Evolutionary conservation across 2,888 invertebrate genomes (phyloP), one percentile per base, ranked within the genome.

Genomic region (Andrena minutula): DNA sequence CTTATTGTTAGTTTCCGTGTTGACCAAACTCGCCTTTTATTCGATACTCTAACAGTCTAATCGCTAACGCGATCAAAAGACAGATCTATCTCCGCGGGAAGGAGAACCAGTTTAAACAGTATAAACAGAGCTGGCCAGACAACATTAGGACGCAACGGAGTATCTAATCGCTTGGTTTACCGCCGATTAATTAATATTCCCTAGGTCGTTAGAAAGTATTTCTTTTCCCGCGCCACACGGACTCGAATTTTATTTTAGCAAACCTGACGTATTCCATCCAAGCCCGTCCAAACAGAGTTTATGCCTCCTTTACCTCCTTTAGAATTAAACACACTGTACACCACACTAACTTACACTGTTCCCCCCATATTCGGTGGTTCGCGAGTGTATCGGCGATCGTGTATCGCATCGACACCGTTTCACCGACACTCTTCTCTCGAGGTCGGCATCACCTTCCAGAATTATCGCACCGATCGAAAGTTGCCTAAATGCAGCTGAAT

Each of bases 361-460:
- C 26, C 66, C 86, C 26, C 63, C 86, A 86, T 86, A 63, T 75
- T 83, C 41, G 49, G 26, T 73, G 61, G 63, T 72, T 63, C 56
- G 20, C 72, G 64, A 47, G 64, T 53, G 47, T 23, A 49, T 28
- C 60, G 7, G 7, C 16, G 20, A 51, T 51, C 20, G 23, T 56
- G 20, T 56, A 56, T 56, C 64, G 47, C 65, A 77, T 75, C 56
- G 56, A 26, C 60, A 71, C 61, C n/a, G 63, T 8, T 74, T 53
- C 56, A 56, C 35, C 51, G 56, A 35, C 56, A 51, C 20, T n/a
- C 23, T 23, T 23, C 41, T 16, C 41, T 41, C 4, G 41, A 16
- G 41, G 58, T 32, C 66, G 53, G 35, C 75, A 82, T 84, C 65
- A 75, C 65, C 53, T 20, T 51, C 47, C 23, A 68, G 35, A 26